Evolutionary conservation across 2,888 invertebrate genomes (phyloP).

Genomic region (Epicampocera succincta): DNA sequence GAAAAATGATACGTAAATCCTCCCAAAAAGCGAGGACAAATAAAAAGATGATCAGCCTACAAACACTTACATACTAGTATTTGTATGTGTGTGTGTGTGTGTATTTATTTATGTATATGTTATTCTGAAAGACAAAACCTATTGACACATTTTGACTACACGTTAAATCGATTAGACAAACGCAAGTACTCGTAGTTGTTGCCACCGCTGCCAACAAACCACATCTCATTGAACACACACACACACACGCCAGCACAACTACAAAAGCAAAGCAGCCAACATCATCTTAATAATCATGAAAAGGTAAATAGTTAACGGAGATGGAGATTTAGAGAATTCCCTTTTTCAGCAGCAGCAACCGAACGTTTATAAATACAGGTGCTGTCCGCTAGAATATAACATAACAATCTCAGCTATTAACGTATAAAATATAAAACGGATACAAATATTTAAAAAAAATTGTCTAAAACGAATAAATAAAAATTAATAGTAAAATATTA

Average conservation of each 20-base stretch:
- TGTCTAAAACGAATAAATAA: neutral
- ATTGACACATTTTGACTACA: slow-evolving; percentile 48
- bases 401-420: slow-evolving; percentile 48
- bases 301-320: slow-evolving; percentile 18
- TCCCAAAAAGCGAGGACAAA: slow-evolving; percentile 40
- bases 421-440: slow-evolving; percentile 37
- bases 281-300: slow-evolving; percentile 16
- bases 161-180: slow-evolving; percentile 34
- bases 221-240: slow-evolving; percentile 8
- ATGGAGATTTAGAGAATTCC: slow-evolving; percentile 44
- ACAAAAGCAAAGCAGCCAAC: neutral
- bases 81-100: neutral
- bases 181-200: slow-evolving; percentile 4
- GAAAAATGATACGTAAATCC: slow-evolving; percentile 11
- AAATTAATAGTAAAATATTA: neutral
- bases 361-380: slow-evolving; percentile 63
- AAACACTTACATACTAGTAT: neutral
- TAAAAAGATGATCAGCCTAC: neutral
- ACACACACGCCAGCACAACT: slow-evolving; percentile 10
- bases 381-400: slow-evolving; percentile 35
- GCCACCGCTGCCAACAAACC: slow-evolving; percentile 35
- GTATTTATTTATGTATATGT: neutral
- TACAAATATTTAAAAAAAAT: slow-evolving; percentile 1
- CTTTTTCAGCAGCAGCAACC: slow-evolving; percentile 32
- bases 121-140: slow-evolving; percentile 25